A percentile compares a stretch with the other conserved stretches of the same genome.
Evolutionary conservation across 2,888 invertebrate genomes (phyloP).

Genomic region (Drosophila conformis): DNA sequence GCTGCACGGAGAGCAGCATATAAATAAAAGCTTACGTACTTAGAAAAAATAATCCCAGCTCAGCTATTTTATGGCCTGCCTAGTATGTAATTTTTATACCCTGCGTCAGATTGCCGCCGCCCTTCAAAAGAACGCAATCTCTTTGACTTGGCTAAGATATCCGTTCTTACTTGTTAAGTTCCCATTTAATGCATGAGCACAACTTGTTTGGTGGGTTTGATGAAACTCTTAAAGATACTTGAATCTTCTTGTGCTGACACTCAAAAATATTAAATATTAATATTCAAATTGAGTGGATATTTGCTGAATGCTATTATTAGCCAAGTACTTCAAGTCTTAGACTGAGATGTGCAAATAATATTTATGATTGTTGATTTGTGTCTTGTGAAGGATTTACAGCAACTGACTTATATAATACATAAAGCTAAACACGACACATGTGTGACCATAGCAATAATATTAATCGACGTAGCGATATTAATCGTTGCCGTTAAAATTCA

Average conservation of each 20-base stretch:
- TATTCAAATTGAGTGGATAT: neutral
- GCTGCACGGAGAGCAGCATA: neutral
- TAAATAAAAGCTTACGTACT: neutral
- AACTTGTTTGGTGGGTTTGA: neutral
- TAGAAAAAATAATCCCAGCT: neutral
- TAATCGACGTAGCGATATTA: no score
- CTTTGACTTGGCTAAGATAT: neutral
- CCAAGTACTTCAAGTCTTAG: neutral
- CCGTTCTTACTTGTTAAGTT: neutral
- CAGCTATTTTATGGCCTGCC: neutral
- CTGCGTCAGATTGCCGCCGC: neutral
- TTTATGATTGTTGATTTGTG: neutral
- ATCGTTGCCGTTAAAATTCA: no score
- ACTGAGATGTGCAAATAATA: neutral
- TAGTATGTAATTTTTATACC: neutral
- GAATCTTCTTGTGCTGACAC: neutral
- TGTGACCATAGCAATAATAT: no score
- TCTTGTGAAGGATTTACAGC: no score
- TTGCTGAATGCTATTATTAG: neutral
- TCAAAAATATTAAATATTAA: neutral
- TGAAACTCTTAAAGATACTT: neutral
- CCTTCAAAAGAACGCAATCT: neutral
- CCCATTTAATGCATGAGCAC: neutral
- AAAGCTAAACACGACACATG: no score
- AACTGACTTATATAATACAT: no score